Evolutionary conservation across 2,797 vertebrate genomes (phyloP).

Genomic region (Microctenopoma steveboyesi): DNA sequence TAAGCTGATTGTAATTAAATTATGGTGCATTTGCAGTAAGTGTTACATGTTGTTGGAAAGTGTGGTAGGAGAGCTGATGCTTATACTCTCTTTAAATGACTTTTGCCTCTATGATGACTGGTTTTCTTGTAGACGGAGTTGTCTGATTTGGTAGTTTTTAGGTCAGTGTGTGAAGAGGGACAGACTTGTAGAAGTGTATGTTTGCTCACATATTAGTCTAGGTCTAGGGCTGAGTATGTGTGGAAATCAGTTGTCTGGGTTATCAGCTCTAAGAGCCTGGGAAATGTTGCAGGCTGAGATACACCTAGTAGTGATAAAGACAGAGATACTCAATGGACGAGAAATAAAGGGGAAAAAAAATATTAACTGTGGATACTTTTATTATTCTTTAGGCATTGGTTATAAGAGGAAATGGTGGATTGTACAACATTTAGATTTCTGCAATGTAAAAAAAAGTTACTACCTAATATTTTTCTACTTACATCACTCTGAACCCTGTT

Average conservation of each 20-base stretch:
- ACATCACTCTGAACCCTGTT: neutral
- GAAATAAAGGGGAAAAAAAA: neutral
- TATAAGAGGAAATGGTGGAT: neutral
- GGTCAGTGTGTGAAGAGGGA: constrained; percentile 40
- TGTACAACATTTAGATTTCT: neutral
- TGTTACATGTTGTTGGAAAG: constrained; percentile 3
- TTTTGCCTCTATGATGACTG: neutral
- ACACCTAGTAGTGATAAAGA: constrained; percentile 62
- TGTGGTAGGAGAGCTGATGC: neutral
- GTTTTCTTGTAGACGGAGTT: constrained; percentile 17
- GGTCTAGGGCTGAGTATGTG: constrained; percentile 29
- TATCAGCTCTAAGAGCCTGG: constrained; percentile 72
- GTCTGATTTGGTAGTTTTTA: constrained; percentile 28
- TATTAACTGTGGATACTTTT: neutral
- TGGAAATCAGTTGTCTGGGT: constrained; percentile 68
- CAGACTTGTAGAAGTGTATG: constrained; percentile 28
- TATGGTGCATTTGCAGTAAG: constrained; percentile 13
- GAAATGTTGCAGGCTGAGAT: constrained; percentile 65
- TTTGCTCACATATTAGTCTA: constrained; percentile 36
- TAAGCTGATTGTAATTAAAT: constrained; percentile 46
- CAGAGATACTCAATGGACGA: constrained; percentile 37
- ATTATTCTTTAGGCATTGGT: constrained; percentile 6
- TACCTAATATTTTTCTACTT: neutral
- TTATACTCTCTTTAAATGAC: neutral
- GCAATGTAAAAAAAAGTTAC: neutral